Percentiles rank a stretch among this genome's conserved stretches.
Conservation (phyloP, 2,888 invertebrate genomes). For the Drosophila anceps region DNA sequence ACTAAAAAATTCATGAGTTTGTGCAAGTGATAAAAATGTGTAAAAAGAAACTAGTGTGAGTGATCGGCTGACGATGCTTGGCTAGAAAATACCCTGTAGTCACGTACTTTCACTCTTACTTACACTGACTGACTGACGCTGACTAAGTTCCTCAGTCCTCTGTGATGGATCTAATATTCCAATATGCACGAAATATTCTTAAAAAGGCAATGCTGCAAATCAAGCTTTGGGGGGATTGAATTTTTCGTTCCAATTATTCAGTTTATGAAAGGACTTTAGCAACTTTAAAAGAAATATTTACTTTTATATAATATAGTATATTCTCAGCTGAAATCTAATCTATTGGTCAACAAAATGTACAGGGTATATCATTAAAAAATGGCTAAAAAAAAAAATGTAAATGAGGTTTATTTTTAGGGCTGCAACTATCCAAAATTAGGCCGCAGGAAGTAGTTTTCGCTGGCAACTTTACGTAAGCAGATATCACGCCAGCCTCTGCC, state of each 20-base stretch:
- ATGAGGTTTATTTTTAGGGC: constrained; percentile 41
- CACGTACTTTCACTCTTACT: no score
- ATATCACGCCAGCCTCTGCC: not conserved
- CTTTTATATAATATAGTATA: not conserved
- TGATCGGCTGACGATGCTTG: not conserved
- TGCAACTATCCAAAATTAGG: constrained; percentile 37
- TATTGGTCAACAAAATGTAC: not conserved
- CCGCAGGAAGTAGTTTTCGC: constrained; percentile 24
- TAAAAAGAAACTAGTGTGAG: not conserved
- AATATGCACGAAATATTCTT: not conserved
- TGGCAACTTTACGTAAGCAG: constrained; percentile 27
- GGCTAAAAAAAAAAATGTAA: constrained; percentile 24
- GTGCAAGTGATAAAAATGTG: constrained; percentile 9
- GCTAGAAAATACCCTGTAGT: not conserved
- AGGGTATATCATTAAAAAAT: not conserved
- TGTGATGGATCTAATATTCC: not conserved
- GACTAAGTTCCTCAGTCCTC: not conserved
- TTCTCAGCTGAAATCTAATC: no score
- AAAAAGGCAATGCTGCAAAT: not conserved
- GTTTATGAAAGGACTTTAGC: no score
- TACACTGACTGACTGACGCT: no score
- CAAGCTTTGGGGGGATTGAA: not conserved
- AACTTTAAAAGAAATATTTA: not conserved
- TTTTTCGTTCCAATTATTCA: not conserved
- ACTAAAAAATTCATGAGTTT: constrained; percentile 19